Percentiles rank a stretch among this genome's conserved stretches.
Evolutionary conservation across 1,140 invertebrate genomes (phyloP).

Genomic region (Dendrolimus kikuchii): DNA sequence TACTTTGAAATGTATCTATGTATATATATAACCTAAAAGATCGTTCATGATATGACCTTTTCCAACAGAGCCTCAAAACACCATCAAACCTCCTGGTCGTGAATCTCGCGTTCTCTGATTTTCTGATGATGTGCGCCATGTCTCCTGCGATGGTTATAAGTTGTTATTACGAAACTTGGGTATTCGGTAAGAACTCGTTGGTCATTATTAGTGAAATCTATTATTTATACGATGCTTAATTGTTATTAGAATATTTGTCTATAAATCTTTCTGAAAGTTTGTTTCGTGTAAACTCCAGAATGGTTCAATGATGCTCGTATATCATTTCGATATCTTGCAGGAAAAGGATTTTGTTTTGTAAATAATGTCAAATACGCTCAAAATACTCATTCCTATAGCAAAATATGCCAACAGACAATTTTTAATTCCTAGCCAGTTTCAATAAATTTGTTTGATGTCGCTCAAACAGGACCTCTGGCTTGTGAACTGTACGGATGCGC

Average conservation of each 20-base stretch:
- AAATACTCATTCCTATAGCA: too few species aligned
- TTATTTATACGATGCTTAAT: too few species aligned
- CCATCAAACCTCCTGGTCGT: conserved; percentile 89
- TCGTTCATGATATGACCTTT: conserved; percentile 7
- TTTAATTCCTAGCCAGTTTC: too few species aligned
- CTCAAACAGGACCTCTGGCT: conserved; percentile 77
- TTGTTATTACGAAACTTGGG: conserved; percentile 91
- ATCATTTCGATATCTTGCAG: too few species aligned
- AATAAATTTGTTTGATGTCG: too few species aligned
- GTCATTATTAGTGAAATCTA: not conserved
- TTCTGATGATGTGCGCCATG: conserved; percentile 90
- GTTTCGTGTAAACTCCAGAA: too few species aligned
- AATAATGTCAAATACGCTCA: too few species aligned
- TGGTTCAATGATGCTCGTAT: too few species aligned
- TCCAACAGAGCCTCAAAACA: conserved; percentile 77
- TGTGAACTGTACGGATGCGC: conserved; percentile 87
- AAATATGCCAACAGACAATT: too few species aligned
- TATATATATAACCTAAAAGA: not conserved
- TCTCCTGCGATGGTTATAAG: conserved; percentile 89
- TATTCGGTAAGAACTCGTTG: conserved; percentile 74
- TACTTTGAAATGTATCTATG: not conserved
- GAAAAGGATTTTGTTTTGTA: too few species aligned
- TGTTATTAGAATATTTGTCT: too few species aligned
- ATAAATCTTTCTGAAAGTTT: too few species aligned
- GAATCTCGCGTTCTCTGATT: conserved; percentile 91